These are phyloP conservation scores for Donacobius atricapilla DNA, from an alignment of 2,113 vertebrate genomes.

Conservation along the genomic window DNA sequence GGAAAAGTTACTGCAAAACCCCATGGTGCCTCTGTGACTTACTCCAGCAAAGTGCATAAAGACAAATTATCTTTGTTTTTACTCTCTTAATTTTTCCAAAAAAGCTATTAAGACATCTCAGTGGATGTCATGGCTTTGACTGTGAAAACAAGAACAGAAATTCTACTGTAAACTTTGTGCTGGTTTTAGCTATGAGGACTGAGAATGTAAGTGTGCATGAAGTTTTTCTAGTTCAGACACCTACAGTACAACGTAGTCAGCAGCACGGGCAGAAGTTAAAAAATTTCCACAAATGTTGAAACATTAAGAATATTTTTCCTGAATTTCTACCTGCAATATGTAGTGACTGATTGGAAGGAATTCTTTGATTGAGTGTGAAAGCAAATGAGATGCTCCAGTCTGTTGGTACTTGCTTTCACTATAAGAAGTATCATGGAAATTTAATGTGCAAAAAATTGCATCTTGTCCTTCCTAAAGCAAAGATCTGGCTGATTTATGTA, in stretches of 20 bases:
- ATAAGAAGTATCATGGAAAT: not conserved
- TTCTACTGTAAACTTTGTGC: not conserved
- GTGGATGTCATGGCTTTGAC: not conserved
- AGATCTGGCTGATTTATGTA: not conserved
- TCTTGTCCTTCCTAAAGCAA: not conserved
- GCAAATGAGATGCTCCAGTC: too few relatives aligned
- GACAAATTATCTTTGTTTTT: not conserved
- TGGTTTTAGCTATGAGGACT: not conserved
- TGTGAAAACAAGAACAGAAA: not conserved
- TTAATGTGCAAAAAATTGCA: not conserved
- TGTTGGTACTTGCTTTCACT: not conserved
- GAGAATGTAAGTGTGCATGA: not conserved
- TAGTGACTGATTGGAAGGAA: not conserved
- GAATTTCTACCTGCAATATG: not conserved
- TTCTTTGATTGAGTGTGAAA: not conserved
- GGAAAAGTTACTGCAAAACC: not conserved
- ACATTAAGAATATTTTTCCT: not conserved
- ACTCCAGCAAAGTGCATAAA: not conserved
- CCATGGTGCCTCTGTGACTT: not conserved
- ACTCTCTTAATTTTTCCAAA: accelerated
- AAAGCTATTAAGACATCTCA: not conserved
- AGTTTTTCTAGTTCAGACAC: not conserved
- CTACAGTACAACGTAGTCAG: not conserved
- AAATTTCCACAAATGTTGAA: not conserved
- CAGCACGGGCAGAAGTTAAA: not conserved